Conservation (phyloP, 2,888 invertebrate genomes). For the Polyommatus icarus region DNA sequence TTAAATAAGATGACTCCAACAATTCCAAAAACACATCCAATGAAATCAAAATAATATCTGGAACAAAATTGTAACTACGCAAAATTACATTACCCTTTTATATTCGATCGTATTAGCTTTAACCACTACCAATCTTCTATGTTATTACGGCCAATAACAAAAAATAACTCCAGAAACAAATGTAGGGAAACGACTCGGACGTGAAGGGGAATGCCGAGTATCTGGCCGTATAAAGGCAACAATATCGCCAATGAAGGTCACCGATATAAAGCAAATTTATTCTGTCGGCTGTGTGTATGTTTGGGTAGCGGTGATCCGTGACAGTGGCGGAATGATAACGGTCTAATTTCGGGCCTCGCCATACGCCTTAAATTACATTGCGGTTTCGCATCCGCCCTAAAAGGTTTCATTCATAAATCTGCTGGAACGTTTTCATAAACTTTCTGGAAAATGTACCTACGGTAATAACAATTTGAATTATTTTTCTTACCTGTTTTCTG, state of each 20-base stretch:
- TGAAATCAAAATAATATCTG: not conserved
- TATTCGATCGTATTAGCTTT: constrained; percentile 48
- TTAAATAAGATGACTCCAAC: not conserved
- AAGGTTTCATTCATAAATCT: constrained; percentile 81
- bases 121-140: constrained; percentile 56
- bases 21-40: not conserved
- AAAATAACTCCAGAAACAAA: constrained; percentile 59
- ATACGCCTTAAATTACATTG: constrained; percentile 74
- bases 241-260: constrained; percentile 78
- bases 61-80: constrained; percentile 35
- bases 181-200: constrained; percentile 49
- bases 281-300: constrained; percentile 70
- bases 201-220: constrained; percentile 60
- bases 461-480: constrained; percentile 53
- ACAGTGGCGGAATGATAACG: constrained; percentile 77
- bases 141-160: constrained; percentile 53
- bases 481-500: constrained; percentile 34
- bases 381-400: constrained; percentile 71
- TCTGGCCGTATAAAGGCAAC: constrained; percentile 68
- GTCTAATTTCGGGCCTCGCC: constrained; percentile 73
- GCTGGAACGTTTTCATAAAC: constrained; percentile 75
- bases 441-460: constrained; percentile 67
- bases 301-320: constrained; percentile 78
- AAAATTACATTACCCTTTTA: constrained; percentile 41
- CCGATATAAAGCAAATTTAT: constrained; percentile 78